Percentiles rank a stretch among this genome's conserved stretches.
phyloP scores from a whole-genome alignment of 2,797 vertebrate species.

The Ceryle rudis region DNA sequence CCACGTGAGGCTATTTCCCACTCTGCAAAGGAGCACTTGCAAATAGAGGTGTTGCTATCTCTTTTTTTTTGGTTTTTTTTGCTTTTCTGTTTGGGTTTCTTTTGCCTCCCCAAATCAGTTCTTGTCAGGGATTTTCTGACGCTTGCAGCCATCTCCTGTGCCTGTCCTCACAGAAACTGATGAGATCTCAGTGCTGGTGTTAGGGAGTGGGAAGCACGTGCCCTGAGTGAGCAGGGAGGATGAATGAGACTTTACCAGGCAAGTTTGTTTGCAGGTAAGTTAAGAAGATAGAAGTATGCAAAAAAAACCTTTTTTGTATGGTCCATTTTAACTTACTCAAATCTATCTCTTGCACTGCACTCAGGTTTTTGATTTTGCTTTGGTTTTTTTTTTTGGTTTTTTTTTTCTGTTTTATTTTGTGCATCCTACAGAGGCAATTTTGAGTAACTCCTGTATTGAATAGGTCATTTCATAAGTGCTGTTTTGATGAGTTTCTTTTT shows the following conservation, averaged over 20 bases:
- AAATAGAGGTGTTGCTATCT: too few relatives aligned
- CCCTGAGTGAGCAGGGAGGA: not conserved
- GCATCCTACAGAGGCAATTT: not conserved
- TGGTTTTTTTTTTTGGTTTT: not conserved
- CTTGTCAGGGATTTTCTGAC: not conserved
- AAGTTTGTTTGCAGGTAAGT: not conserved
- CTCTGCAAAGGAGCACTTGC: not conserved
- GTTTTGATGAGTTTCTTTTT: not conserved
- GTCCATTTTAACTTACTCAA: not conserved
- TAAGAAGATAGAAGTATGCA: not conserved
- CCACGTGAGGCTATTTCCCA: rapidly evolving
- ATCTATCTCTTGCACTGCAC: not conserved
- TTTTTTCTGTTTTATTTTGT: not conserved
- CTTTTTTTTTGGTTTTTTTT: not conserved
- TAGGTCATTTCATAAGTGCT: slow-evolving; percentile 21
- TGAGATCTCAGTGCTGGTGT: rapidly evolving
- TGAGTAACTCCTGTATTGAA: not conserved
- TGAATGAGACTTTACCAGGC: not conserved
- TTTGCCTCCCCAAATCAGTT: not conserved
- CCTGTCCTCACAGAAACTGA: not conserved
- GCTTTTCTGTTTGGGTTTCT: not conserved
- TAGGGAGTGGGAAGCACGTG: rapidly evolving
- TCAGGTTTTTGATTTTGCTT: too few relatives aligned
- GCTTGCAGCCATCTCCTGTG: not conserved
- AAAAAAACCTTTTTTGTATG: rapidly evolving